Base-by-base conservation (phyloP, 1,140 invertebrate species). In the Brachionus asplanchnoidis region DNA sequence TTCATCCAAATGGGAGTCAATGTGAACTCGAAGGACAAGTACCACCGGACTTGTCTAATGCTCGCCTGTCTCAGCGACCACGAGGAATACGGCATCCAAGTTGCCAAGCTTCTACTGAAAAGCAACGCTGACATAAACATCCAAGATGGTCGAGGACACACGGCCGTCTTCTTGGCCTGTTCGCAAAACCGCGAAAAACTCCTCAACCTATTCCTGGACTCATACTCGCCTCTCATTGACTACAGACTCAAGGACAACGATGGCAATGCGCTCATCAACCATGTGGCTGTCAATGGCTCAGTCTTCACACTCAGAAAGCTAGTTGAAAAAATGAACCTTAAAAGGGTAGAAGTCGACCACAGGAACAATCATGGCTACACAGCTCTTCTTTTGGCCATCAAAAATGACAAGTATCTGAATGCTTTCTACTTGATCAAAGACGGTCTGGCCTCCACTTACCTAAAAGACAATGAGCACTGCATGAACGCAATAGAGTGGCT, bases 401-500 rank as follows among this genome's bases (percentile, higher is more conserved):
- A 84, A 53, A 6, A 66, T 50, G 56, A 50, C 17, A 46, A 56
- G 12, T 84, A n/a, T 12, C 6, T 36, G 9, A 84, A 68, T 11
- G 80, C 80, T 9, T 50, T 28, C 28, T 68, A 84, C n/a, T 73
- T 84, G 60, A 12, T 84, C 14, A 46, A 84, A 32, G 28, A 84
- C 23, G 60, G 42, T 1, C 28, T 28, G 32, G 36, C 80, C 9
- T 84, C 80, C n/a, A 36, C 44, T 14, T 32, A n/a, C 44, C n/a
- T 56, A 26, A 68, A 50, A 84, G 80, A 84, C 26, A 46, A 44
- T n/a, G 80, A 84, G 26, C 66, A 28, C n/a, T 1, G 17, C 40
- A 28, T 84, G 40, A 82, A 82, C 26, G 53, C 79, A 40, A 60
- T 82, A 28, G 79, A 82, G 36, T 82, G 79, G 79, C 28, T 82